A percentile compares a stretch with the other conserved stretches of the same genome.
phyloP scores from a whole-genome alignment of 2,113 vertebrate species.

The Sakesphorus luctuosus region DNA sequence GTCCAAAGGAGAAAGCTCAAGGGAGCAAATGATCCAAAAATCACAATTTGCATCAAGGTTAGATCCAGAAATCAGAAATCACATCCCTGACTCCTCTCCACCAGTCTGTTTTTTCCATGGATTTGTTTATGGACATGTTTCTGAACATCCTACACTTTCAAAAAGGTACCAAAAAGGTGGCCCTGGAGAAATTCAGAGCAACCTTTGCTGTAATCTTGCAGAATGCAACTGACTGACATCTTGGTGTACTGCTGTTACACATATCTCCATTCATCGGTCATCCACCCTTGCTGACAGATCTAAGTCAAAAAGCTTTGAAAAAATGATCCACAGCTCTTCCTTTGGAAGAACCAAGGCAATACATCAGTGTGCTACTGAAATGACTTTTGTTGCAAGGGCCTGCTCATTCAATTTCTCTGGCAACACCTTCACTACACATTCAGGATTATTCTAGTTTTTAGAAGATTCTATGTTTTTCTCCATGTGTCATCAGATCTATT shows the following conservation, averaged over 20 bases:
- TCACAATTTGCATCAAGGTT: background rate
- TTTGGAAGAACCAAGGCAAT: background rate
- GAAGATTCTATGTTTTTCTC: background rate
- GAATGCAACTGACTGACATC: background rate
- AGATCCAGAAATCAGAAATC: background rate
- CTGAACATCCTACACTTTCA: background rate
- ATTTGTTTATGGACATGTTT: background rate
- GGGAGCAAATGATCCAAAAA: background rate
- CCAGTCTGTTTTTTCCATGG: background rate
- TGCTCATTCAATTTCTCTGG: background rate
- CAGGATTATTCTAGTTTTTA: background rate
- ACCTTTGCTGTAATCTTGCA: background rate
- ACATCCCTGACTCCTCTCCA: background rate
- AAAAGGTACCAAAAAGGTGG: background rate
- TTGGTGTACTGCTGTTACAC: rapidly evolving
- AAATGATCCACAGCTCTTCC: background rate
- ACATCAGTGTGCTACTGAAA: background rate
- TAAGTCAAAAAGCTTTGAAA: background rate
- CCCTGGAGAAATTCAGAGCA: background rate
- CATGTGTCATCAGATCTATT: background rate
- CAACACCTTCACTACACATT: rapidly evolving
- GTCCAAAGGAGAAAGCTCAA: background rate
- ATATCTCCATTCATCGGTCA: background rate
- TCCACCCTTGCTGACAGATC: background rate
- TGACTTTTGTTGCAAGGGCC: background rate